These are phyloP conservation scores for Genyomyrus donnyi DNA, from an alignment of 2,113 vertebrate species.

Conservation along the genomic window DNA sequence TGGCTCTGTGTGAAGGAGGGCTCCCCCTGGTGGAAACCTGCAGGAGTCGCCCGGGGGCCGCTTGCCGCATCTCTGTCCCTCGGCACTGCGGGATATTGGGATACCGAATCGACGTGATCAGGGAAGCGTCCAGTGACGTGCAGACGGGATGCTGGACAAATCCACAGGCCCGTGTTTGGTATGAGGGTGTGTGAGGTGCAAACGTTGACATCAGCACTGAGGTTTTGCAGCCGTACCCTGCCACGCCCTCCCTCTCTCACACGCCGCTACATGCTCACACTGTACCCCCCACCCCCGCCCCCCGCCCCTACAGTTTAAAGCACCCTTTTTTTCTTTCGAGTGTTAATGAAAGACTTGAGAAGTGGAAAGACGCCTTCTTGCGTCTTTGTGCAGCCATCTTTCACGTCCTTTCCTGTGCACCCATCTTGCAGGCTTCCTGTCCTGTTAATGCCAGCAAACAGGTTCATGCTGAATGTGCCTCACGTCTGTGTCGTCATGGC, in stretches of 20 bases:
- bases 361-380: background rate
- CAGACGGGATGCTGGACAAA: background rate
- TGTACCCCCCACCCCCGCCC: background rate
- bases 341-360: background rate
- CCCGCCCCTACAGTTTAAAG: background rate
- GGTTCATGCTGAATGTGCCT: background rate
- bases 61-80: background rate
- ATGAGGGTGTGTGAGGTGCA: background rate
- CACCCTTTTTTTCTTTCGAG: background rate
- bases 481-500: background rate
- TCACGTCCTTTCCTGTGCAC: background rate
- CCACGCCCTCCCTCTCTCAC: background rate
- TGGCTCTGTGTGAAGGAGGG: background rate
- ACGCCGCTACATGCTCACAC: background rate
- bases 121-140: background rate
- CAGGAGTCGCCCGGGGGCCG: background rate
- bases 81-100: background rate
- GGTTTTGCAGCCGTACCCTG: background rate
- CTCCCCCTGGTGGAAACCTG: background rate
- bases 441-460: background rate
- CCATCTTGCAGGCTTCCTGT: background rate
- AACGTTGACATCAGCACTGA: background rate
- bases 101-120: background rate
- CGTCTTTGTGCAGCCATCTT: background rate
- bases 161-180: too few species aligned